Percentiles rank a stretch among this genome's conserved stretches.
Conservation (phyloP, 2,888 invertebrate genomes). For the Synergus itoensis region DNA sequence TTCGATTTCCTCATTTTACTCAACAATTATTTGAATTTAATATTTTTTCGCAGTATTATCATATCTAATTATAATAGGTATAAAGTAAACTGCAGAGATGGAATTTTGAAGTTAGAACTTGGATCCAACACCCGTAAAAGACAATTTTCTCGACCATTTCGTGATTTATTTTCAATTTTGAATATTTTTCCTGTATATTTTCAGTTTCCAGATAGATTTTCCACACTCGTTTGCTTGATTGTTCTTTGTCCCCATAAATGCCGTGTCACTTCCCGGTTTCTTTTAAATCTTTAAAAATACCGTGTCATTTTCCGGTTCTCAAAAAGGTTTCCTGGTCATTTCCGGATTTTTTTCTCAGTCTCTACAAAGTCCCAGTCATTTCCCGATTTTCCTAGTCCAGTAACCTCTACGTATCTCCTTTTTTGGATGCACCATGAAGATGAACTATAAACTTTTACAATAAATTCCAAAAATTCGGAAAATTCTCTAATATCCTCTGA, state of each 20-base stretch:
- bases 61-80: too few species aligned
- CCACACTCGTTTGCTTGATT: not conserved
- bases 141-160: too few species aligned
- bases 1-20: not conserved
- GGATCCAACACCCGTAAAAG: too few species aligned
- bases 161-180: not conserved
- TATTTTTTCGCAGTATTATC: too few species aligned
- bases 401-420: not conserved
- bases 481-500: not conserved
- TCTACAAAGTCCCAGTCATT: not conserved
- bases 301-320: slow-evolving; percentile 7
- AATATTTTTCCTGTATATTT: not conserved
- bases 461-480: not conserved
- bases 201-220: not conserved
- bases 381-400: not conserved
- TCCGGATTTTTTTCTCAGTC: not conserved
- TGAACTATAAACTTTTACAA: too few species aligned
- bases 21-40: not conserved
- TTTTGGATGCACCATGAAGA: too few species aligned
- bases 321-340: not conserved
- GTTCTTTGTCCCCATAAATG: not conserved
- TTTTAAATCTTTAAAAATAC: not conserved
- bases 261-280: not conserved
- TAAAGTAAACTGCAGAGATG: too few species aligned
- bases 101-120: too few species aligned